A percentile compares a stretch with the other conserved stretches of the same genome.
phyloP scores from a whole-genome alignment of 2,113 vertebrate genomes.

The Rhinolophus sinicus region DNA sequence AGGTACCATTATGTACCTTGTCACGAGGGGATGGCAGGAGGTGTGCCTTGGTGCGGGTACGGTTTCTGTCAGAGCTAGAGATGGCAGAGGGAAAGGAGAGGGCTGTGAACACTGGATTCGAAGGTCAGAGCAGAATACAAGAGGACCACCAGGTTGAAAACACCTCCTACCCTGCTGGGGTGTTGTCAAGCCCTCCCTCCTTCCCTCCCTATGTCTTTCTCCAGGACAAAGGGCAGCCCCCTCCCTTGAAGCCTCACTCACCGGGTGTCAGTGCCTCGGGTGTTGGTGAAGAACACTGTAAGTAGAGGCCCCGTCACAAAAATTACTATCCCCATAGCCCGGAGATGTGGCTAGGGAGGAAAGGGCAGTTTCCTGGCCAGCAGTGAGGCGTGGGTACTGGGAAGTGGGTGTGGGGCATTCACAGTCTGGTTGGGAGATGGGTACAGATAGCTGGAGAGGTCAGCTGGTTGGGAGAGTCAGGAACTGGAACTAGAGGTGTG shows the following conservation, averaged over 20 bases:
- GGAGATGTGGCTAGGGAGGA: neutral
- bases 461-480: neutral
- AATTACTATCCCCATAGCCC: neutral
- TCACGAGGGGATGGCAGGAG: constrained; percentile 43
- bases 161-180: neutral
- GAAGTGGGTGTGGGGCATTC: neutral
- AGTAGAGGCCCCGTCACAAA: constrained; percentile 53
- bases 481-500: neutral
- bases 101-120: neutral
- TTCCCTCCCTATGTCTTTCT: neutral
- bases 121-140: neutral
- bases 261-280: constrained; percentile 60
- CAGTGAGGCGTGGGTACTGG: neutral
- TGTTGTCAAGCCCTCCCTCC: neutral
- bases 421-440: neutral
- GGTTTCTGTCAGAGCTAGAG: constrained; percentile 51
- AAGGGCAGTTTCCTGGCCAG: neutral
- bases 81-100: neutral
- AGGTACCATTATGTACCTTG: constrained; percentile 43
- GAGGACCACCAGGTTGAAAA: neutral
- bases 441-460: neutral
- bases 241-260: constrained; percentile 51
- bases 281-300: constrained; percentile 67
- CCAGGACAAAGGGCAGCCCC: neutral
- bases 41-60: constrained; percentile 11